phyloP scores from a whole-genome alignment of 2,113 vertebrate genomes.

The Chaenocephalus aceratus region DNA sequence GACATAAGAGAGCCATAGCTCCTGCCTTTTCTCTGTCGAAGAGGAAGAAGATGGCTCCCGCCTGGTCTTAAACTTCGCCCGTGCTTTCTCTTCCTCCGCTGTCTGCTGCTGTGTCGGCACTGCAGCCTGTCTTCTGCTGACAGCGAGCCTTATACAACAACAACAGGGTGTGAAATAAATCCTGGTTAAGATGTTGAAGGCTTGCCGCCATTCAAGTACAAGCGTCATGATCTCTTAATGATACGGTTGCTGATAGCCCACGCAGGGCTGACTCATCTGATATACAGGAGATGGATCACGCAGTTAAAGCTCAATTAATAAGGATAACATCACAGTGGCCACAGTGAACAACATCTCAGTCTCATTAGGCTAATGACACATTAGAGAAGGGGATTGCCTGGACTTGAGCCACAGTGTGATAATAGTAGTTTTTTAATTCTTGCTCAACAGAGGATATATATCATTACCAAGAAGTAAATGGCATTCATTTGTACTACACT shows the following conservation, averaged over 20 bases:
- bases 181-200: background rate
- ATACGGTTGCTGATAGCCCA: conserved; percentile 13
- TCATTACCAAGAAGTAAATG: conserved; percentile 29
- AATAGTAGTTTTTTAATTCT: conserved; percentile 1
- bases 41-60: background rate
- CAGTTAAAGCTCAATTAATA: conserved; percentile 57
- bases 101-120: conserved; percentile 16
- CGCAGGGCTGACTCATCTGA: conserved; percentile 32
- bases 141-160: conserved; percentile 13
- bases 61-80: conserved; percentile 14
- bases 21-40: background rate
- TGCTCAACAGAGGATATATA: background rate
- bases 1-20: conserved; percentile 20
- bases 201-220: conserved; percentile 12
- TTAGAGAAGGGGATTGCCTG: conserved; percentile 22
- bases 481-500: background rate
- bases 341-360: conserved; percentile 20
- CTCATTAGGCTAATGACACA: conserved; percentile 60
- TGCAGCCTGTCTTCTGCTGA: conserved; percentile 25
- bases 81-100: conserved; percentile 16
- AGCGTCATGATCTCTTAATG: conserved; percentile 37
- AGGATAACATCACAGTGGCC: conserved; percentile 43
- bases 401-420: conserved; percentile 20
- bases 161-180: conserved; percentile 17
- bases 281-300: conserved; percentile 26